Percentiles rank a stretch among this genome's conserved stretches.
Evolutionary conservation across 2,888 invertebrate species (phyloP).

Genomic region (Synanthedon formicaeformis): DNA sequence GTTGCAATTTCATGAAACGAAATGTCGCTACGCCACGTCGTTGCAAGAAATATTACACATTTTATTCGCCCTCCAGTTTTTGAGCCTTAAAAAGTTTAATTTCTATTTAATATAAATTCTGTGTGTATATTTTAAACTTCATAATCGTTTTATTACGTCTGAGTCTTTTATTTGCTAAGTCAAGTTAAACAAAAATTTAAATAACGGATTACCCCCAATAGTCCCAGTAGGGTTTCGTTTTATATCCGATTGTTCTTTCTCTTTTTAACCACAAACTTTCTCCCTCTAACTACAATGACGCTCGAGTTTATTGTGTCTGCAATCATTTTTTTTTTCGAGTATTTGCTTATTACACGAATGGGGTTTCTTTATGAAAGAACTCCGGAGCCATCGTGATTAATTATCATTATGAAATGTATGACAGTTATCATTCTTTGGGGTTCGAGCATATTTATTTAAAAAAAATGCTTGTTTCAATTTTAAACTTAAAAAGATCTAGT

Average conservation of each 20-base stretch:
- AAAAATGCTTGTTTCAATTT: too few species aligned
- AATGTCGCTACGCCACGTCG: too few species aligned
- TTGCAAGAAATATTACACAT: too few species aligned
- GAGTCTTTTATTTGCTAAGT: background rate
- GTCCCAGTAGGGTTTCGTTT: background rate
- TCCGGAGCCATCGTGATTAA: conserved; percentile 6
- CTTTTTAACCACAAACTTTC: background rate
- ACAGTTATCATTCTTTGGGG: too few species aligned
- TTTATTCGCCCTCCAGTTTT: too few species aligned
- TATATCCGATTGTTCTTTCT: background rate
- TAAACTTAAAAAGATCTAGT: too few species aligned
- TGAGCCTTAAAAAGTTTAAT: too few species aligned
- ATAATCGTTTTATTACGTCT: background rate
- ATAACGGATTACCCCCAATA: background rate
- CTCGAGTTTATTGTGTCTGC: conserved; percentile 26
- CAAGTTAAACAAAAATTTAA: background rate
- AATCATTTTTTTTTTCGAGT: conserved; percentile 23
- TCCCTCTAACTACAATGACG: conserved; percentile 19
- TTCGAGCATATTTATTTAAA: too few species aligned
- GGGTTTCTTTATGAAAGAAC: conserved; percentile 28
- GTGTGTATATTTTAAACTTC: background rate
- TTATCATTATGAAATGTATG: too few species aligned
- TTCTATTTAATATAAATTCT: too few species aligned
- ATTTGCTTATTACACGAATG: conserved; percentile 30
- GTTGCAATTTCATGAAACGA: too few species aligned